Percentiles rank a stretch among this genome's conserved stretches.
Evolutionary conservation across 2,113 vertebrate species (phyloP).

Genomic region (Gadus chalcogrammus): DNA sequence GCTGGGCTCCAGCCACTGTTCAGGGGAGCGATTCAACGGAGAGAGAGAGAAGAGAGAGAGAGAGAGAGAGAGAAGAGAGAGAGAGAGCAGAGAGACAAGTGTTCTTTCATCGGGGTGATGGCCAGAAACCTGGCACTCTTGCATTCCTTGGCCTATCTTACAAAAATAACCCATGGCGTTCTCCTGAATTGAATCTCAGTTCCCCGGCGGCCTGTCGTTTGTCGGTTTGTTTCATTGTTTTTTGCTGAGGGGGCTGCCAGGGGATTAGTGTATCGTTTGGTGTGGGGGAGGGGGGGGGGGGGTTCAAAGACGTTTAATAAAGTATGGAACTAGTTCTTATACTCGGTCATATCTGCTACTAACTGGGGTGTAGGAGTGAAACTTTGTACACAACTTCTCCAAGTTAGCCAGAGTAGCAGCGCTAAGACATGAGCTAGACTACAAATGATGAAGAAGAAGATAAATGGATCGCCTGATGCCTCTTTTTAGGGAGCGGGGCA

Average conservation of each 20-base stretch:
- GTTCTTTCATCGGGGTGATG: conserved; percentile 57
- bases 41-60: conserved; percentile 35
- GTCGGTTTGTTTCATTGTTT: too few species aligned
- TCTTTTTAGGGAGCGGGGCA: conserved; percentile 78
- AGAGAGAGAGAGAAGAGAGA: conserved; percentile 45
- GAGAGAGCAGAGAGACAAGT: conserved; percentile 10
- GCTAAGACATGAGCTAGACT: too few species aligned
- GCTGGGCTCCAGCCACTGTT: neutral
- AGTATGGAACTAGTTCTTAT: conserved; percentile 31
- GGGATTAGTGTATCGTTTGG: too few species aligned
- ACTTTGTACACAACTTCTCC: too few species aligned
- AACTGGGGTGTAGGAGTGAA: neutral
- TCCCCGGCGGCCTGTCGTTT: conserved; percentile 33
- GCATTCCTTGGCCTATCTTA: conserved; percentile 68
- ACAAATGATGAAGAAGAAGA: too few species aligned
- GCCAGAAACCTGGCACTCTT: conserved; percentile 43
- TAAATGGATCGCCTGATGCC: conserved; percentile 58
- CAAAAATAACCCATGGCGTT: conserved; percentile 45
- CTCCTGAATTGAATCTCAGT: conserved; percentile 45
- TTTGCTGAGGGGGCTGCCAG: too few species aligned
- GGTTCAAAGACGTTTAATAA: conserved; percentile 38
- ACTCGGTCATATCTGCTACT: conserved; percentile 30
- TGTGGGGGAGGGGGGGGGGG: conserved; percentile 1
- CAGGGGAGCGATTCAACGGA: neutral
- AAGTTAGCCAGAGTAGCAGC: too few species aligned